Evolutionary conservation across 2,113 vertebrate genomes (phyloP).

Genomic region (Gallinago media): DNA sequence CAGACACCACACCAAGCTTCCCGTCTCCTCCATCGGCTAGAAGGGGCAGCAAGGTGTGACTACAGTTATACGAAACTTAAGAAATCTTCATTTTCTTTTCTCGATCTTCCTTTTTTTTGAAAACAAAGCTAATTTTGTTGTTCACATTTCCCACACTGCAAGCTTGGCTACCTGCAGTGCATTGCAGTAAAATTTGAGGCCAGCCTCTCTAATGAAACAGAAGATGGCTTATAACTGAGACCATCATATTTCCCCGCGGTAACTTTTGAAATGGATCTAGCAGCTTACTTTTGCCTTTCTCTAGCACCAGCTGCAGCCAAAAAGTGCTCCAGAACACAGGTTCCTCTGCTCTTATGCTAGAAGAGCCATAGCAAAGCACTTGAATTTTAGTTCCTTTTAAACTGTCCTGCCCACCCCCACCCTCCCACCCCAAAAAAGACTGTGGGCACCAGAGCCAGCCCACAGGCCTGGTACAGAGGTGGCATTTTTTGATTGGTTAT

Average conservation of each 20-base stretch:
- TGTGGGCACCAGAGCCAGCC: neutral
- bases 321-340: neutral
- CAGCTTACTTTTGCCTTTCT: neutral
- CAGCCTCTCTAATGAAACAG: neutral
- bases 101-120: neutral
- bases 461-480: neutral
- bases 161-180: neutral
- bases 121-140: neutral
- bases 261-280: neutral
- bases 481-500: neutral
- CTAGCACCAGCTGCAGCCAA: neutral
- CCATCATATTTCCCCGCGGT: neutral
- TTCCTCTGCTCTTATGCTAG: neutral
- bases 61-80: neutral
- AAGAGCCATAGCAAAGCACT: neutral
- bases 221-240: conserved; percentile 1
- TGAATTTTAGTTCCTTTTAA: neutral
- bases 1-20: no score
- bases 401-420: neutral
- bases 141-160: neutral
- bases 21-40: no score
- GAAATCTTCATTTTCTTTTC: neutral
- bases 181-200: conserved; percentile 4
- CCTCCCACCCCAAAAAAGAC: neutral
- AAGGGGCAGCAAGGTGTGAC: neutral